Percentiles rank a stretch among this genome's conserved stretches.
These are phyloP conservation scores for Dendrolimus houi DNA, from an alignment of 2,888 invertebrate genomes.

Conservation along the genomic window DNA sequence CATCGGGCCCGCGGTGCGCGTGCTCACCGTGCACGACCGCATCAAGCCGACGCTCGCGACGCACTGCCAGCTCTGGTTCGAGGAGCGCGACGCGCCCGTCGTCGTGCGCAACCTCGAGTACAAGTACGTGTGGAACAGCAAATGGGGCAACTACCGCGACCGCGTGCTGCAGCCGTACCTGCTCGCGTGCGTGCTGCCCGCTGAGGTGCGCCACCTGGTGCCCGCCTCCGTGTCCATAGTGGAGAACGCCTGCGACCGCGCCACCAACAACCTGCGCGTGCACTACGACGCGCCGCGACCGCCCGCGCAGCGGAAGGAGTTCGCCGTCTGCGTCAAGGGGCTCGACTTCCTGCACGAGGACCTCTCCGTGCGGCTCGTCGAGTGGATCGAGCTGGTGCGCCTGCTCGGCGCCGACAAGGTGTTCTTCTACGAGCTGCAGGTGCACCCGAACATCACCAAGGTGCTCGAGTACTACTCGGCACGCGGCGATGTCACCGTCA, in stretches of 20 bases:
- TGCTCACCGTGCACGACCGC: conserved; percentile 92
- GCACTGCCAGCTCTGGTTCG: conserved; percentile 94
- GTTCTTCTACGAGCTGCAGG: conserved; percentile 92
- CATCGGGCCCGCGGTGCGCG: conserved; percentile 88
- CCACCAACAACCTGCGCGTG: conserved; percentile 89
- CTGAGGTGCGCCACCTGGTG: conserved; percentile 80
- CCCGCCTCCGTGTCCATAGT: conserved; percentile 92
- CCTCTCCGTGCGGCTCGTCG: conserved; percentile 90
- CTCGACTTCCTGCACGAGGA: conserved; percentile 95
- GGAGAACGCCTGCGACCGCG: conserved; percentile 88
- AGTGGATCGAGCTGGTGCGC: conserved; percentile 94
- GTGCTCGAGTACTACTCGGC: conserved; percentile 82
- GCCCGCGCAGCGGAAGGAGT: conserved; percentile 80
- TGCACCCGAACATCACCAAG: conserved; percentile 94
- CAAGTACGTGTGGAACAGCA: conserved; percentile 95
- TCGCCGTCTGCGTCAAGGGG: conserved; percentile 96
- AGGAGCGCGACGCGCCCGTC: conserved; percentile 87
- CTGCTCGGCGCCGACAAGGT: conserved; percentile 94
- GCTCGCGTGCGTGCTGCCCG: conserved; percentile 91
- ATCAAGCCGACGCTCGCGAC: conserved; percentile 89
- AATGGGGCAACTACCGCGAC: conserved; percentile 96
- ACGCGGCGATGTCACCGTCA: conserved; percentile 82
- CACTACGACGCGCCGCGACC: conserved; percentile 83
- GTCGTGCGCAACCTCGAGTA: conserved; percentile 90
- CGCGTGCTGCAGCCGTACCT: conserved; percentile 94